Conservation (phyloP, 2,113 vertebrate genomes). For the Caretta caretta region DNA sequence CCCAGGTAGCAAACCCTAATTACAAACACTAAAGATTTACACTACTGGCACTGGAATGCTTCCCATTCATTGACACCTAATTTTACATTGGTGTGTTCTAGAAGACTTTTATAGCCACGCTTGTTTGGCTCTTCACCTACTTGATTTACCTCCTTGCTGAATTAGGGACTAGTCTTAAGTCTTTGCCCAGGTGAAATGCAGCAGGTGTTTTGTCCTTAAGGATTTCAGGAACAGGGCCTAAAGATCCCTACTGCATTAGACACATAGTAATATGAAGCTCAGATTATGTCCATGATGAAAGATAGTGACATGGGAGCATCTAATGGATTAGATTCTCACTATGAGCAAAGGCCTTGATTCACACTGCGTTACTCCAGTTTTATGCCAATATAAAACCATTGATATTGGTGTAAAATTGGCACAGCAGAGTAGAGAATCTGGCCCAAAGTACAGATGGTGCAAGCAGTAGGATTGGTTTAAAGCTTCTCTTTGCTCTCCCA, state of each 20-base stretch:
- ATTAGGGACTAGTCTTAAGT: not conserved
- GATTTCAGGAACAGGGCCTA: not conserved
- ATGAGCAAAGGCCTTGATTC: not conserved
- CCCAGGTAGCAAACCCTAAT: not conserved
- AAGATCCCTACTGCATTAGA: not conserved
- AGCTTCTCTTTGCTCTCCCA: not conserved
- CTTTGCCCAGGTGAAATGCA: not conserved
- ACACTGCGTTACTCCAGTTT: not conserved
- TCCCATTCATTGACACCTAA: not conserved
- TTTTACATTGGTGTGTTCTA: not conserved
- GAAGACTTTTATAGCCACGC: not conserved
- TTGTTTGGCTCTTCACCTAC: not conserved
- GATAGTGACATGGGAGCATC: not conserved
- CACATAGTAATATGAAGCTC: not conserved
- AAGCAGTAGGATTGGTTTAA: not conserved
- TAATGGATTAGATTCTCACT: not conserved
- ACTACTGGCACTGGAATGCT: not conserved
- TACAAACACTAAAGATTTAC: not conserved
- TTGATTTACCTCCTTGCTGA: not conserved
- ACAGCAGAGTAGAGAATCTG: not conserved
- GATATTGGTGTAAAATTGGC: not conserved
- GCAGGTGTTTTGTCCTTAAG: not conserved
- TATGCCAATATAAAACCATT: not conserved
- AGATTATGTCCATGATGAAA: not conserved
- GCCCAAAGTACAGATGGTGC: not conserved